A percentile compares a stretch with the other conserved stretches of the same genome.
phyloP scores from a whole-genome alignment of 2,113 vertebrate species.

The Hyla sarda region DNA sequence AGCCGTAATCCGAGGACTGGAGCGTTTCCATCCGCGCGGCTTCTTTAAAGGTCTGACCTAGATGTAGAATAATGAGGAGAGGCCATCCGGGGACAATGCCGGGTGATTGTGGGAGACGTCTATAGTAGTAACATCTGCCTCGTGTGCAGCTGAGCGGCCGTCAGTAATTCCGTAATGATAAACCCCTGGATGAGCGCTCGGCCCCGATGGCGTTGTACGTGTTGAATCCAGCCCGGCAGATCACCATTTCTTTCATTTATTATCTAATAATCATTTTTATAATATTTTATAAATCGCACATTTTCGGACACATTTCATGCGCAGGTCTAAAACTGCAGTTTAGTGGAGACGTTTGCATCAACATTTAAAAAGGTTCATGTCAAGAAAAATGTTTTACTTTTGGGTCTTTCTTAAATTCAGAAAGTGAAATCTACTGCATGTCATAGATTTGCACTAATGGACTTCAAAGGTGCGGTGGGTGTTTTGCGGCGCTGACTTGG shows the following conservation, averaged over 20 bases:
- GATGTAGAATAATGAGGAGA: conserved; percentile 44
- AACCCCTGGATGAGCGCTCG: not conserved
- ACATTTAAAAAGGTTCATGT: too few relatives aligned
- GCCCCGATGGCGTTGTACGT: not conserved
- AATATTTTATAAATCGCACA: not conserved
- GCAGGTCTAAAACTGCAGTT: too few relatives aligned
- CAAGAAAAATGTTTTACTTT: too few relatives aligned
- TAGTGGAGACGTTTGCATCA: too few relatives aligned
- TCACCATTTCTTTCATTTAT: not conserved
- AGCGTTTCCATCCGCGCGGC: not conserved
- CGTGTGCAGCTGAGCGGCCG: conserved; percentile 4
- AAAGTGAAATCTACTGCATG: too few relatives aligned
- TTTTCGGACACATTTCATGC: too few relatives aligned
- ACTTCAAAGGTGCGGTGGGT: too few relatives aligned
- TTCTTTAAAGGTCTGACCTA: conserved; percentile 55
- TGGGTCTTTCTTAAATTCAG: too few relatives aligned
- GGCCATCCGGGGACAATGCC: conserved; percentile 52
- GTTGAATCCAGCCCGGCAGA: not conserved
- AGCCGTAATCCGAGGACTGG: not conserved
- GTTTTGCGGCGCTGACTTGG: too few relatives aligned
- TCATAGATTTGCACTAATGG: too few relatives aligned
- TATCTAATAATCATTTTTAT: not conserved
- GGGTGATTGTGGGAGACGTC: conserved; percentile 29
- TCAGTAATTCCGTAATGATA: not conserved
- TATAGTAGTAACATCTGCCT: conserved; percentile 50